Evolutionary conservation across 2,888 invertebrate genomes (phyloP).

Genomic region (Periphyllus acericola): DNA sequence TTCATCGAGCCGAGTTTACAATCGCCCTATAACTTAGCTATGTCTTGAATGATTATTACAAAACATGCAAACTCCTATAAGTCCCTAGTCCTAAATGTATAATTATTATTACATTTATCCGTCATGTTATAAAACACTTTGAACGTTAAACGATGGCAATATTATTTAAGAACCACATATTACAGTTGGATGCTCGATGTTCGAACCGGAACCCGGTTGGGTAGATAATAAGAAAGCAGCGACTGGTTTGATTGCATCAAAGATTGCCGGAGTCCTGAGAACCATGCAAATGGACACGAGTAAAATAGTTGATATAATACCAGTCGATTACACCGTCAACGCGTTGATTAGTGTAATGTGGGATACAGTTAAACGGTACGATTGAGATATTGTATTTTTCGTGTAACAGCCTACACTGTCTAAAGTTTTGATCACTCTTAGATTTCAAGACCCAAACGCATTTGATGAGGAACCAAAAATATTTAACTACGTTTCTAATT

Average conservation of each 20-base stretch:
- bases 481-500: slow-evolving; percentile 17
- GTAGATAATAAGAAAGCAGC: slow-evolving; percentile 13
- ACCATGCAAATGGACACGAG: background rate
- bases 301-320: background rate
- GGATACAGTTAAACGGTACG: slow-evolving; percentile 26
- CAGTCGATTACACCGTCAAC: slow-evolving; percentile 15
- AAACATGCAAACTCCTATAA: too few species aligned
- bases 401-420: too few species aligned
- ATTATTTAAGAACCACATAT: background rate
- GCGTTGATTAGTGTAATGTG: slow-evolving; percentile 21
- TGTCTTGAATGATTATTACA: too few species aligned
- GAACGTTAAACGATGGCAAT: too few species aligned
- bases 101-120: too few species aligned
- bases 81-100: too few species aligned
- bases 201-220: background rate
- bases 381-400: background rate
- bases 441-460: background rate
- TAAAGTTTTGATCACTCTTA: background rate
- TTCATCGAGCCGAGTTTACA: too few species aligned
- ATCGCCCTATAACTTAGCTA: too few species aligned
- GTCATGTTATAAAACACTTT: too few species aligned
- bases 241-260: background rate
- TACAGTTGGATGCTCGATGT: slow-evolving; percentile 1
- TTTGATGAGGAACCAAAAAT: background rate
- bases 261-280: background rate